Evolutionary conservation across 2,888 invertebrate species (phyloP), one percentile per base, ranked within the genome.

Genomic region (Drosophila quinaria): DNA sequence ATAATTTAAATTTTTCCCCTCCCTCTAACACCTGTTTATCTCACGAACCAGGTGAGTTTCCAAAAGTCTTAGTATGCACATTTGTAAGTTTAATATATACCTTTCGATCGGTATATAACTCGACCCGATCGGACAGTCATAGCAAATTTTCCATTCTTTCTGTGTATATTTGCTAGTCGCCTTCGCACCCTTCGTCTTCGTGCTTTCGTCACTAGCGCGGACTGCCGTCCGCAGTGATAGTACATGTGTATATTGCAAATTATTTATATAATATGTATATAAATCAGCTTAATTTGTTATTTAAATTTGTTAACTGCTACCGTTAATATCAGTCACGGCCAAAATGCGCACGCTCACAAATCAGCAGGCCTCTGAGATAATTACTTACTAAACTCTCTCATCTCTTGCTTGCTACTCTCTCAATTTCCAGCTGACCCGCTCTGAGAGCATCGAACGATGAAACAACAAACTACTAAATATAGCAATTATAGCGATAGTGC

Each of bases 311-410:
- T 72, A 47, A 31, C 56, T 51, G 58, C 60, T 64, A 68, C 42
- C 39, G 62, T 65, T 76, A 68, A 76, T 76, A 68, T 77, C 68
- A 76, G 78, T 76, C 73, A 76, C 78, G 78, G 78, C 65, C 73
- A 78, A 64, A 55, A 50, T 51, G 64, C 72, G 29, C 55, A 76
- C 52, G 39, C 72, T 55, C 58, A 49, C 46, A 52, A 59, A 55
- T 35, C 52, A 52, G 25, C 49, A 44, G 46, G 54, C 58, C 65
- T 42, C n/a, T 25, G 42, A 47, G 62, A 66, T 71, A 51, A 31
- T 25, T 22, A 54, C 46, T 49, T 46, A 37, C 15, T 58, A 61
- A 37, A 37, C 35, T 50, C 19, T 56, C 29, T 19, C 15, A 11
- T 46, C 19, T 44, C 17, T 35, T 15, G 42, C 55, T 33, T 13